Conservation (phyloP, 2,113 vertebrate genomes). For the Galemys pyrenaicus region DNA sequence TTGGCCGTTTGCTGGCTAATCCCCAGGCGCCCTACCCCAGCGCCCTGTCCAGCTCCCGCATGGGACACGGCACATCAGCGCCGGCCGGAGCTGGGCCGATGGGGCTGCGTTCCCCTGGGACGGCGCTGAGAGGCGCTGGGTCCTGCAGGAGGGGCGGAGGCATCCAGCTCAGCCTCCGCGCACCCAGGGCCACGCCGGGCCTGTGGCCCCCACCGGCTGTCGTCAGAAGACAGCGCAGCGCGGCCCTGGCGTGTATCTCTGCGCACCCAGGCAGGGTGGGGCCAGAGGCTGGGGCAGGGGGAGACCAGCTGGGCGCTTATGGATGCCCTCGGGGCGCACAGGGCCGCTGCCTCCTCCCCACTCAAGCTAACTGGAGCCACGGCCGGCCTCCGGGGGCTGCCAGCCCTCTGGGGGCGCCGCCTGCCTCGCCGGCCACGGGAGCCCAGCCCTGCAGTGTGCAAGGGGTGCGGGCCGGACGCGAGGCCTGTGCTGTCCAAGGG, state of each 20-base stretch:
- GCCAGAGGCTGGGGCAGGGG: neutral
- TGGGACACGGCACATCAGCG: too few relatives aligned
- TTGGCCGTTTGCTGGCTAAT: neutral
- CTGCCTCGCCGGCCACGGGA: accelerated
- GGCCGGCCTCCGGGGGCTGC: accelerated
- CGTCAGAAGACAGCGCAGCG: too few relatives aligned
- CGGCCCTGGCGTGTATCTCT: neutral
- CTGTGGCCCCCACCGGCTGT: too few relatives aligned
- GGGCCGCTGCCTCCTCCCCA: neutral
- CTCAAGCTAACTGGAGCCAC: too few relatives aligned
- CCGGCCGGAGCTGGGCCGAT: too few relatives aligned
- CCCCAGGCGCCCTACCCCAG: neutral
- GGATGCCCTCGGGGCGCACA: accelerated
- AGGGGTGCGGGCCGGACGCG: neutral
- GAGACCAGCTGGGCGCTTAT: accelerated
- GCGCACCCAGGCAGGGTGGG: neutral
- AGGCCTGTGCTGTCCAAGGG: too few relatives aligned
- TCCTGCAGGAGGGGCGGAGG: neutral
- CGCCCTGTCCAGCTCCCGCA: accelerated
- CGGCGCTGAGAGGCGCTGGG: accelerated
- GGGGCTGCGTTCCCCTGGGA: neutral
- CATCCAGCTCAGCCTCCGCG: too few relatives aligned
- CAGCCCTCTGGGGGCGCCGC: neutral
- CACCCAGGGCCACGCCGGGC: too few relatives aligned
- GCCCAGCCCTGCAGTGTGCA: accelerated